Percentiles rank a stretch among this genome's conserved stretches.
Conservation (phyloP, 2,797 vertebrate species). For the Taenioides sp. region DNA sequence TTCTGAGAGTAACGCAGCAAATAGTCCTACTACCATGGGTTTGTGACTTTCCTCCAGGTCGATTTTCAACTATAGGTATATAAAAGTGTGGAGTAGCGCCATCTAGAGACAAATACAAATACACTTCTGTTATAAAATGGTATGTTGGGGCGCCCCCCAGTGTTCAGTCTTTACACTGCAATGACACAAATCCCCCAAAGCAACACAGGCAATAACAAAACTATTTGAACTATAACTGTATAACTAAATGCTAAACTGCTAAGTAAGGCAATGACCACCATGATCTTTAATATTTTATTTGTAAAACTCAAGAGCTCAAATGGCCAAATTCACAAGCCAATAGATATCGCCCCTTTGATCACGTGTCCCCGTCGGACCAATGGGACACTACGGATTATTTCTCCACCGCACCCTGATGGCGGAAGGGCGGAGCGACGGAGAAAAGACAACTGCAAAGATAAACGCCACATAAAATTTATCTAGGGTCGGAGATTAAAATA, state of each 20-base stretch:
- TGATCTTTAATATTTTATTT: too few species aligned
- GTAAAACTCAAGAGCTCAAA: too few species aligned
- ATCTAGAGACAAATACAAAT: slow-evolving; percentile 42
- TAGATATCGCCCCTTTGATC: neutral
- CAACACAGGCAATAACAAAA: neutral
- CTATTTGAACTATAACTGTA: neutral
- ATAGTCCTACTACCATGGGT: too few species aligned
- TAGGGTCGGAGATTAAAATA: slow-evolving; percentile 52
- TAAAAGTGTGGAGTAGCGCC: slow-evolving; percentile 22
- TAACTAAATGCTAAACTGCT: neutral
- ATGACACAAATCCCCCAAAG: neutral
- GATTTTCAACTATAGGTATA: too few species aligned
- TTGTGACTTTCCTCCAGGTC: too few species aligned
- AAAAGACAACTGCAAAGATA: slow-evolving; percentile 48
- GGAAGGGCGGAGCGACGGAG: slow-evolving; percentile 61
- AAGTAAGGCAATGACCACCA: too few species aligned
- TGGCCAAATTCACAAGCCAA: neutral
- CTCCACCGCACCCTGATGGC: slow-evolving; percentile 71
- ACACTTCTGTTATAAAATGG: neutral
- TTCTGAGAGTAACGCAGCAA: neutral
- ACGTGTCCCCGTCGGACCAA: slow-evolving; percentile 37
- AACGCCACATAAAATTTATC: slow-evolving; percentile 43
- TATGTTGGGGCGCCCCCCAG: neutral
- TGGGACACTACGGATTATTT: slow-evolving; percentile 20
- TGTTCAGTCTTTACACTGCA: neutral